Conservation (phyloP, 2,797 vertebrate genomes). For the Apogon talboti region DNA sequence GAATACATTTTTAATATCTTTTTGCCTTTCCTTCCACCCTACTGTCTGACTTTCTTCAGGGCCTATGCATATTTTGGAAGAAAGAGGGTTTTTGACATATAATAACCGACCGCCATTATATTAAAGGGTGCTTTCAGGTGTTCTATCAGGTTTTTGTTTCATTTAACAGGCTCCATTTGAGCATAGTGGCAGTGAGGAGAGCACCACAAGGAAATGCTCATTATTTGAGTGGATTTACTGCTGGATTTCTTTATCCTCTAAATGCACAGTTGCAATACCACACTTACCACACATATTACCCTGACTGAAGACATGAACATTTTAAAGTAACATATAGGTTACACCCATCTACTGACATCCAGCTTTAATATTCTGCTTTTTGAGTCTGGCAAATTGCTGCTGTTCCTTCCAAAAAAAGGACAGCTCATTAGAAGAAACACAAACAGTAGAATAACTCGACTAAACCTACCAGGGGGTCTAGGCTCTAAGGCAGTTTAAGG, state of each 20-base stretch:
- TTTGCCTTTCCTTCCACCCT: neutral
- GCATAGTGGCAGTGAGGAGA: neutral
- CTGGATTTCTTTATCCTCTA: neutral
- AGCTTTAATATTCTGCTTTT: conserved; percentile 10
- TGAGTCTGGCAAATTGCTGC: conserved; percentile 18
- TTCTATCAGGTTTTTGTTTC: neutral
- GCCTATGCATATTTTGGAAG: neutral
- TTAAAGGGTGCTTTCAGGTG: conserved; percentile 4
- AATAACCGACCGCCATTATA: neutral
- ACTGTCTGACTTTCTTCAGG: neutral
- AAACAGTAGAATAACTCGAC: conserved; percentile 70
- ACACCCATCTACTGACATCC: conserved; percentile 8
- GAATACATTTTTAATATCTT: neutral
- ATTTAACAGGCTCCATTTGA: neutral
- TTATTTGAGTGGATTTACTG: neutral
- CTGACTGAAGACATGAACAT: no score
- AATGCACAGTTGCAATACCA: no score
- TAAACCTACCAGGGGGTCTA: conserved; percentile 68
- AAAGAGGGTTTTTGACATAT: neutral
- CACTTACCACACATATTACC: no score
- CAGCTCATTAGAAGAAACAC: conserved; percentile 77
- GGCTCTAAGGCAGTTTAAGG: conserved; percentile 76
- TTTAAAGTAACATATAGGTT: conserved; percentile 7
- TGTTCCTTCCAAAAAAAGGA: conserved; percentile 49
- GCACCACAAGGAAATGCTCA: neutral